A percentile compares a stretch with the other conserved stretches of the same genome.
Conservation (phyloP, 2,113 vertebrate genomes). For the Pithys albifrons region DNA sequence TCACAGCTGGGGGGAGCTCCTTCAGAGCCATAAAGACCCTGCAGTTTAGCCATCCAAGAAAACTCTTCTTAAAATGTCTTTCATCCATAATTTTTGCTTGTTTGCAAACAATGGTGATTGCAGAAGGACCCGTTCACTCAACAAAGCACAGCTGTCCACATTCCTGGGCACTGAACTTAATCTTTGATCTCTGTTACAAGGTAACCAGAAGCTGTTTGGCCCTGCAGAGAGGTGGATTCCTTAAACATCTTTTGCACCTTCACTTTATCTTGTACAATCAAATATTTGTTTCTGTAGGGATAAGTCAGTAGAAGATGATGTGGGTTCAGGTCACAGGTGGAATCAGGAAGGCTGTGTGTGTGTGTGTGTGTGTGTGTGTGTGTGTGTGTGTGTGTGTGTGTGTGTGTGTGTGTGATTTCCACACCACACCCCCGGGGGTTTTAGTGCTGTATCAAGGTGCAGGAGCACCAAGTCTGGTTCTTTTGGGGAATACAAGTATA, state of each 20-base stretch:
- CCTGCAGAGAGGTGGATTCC: neutral
- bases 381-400: too few species aligned
- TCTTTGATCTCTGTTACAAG: neutral
- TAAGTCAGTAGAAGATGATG: neutral
- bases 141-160: neutral
- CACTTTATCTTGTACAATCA: neutral
- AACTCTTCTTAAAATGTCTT: neutral
- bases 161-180: neutral
- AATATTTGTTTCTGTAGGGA: neutral
- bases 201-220: neutral
- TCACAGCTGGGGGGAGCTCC: fast-evolving
- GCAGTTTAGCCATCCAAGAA: neutral
- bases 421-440: neutral
- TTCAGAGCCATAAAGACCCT: neutral
- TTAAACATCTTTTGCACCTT: neutral
- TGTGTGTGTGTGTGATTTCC: neutral
- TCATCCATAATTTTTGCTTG: neutral
- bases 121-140: fast-evolving
- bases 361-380: neutral
- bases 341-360: neutral
- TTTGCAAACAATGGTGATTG: neutral
- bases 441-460: neutral
- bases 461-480: neutral
- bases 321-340: neutral
- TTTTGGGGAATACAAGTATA: neutral